These are phyloP conservation scores for Netelia virgata DNA, from an alignment of 2,888 invertebrate species.

Conservation along the genomic window DNA sequence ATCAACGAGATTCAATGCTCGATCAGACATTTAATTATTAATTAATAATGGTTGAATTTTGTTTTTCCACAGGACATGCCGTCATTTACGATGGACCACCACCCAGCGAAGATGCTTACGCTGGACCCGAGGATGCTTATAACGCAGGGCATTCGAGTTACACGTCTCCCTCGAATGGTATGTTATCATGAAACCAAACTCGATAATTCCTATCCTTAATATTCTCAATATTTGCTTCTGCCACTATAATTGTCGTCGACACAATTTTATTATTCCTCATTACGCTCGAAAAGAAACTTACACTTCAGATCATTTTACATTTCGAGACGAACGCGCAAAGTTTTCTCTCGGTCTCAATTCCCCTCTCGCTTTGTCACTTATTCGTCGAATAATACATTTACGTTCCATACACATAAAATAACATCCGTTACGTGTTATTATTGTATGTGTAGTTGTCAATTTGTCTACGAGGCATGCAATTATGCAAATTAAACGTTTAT, in stretches of 20 bases:
- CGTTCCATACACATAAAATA: background rate
- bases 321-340: background rate
- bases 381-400: background rate
- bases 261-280: too few relatives aligned
- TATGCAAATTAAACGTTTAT: background rate
- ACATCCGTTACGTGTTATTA: background rate
- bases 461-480: background rate
- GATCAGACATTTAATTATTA: background rate
- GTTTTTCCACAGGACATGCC: slow-evolving; percentile 69
- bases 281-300: too few relatives aligned
- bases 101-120: slow-evolving; percentile 75
- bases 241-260: too few relatives aligned
- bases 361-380: background rate
- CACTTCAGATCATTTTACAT: background rate
- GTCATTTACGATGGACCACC: slow-evolving; percentile 77
- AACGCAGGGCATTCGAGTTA: slow-evolving; percentile 69
- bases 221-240: too few relatives aligned
- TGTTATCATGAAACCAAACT: slow-evolving; percentile 52
- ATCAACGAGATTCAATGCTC: background rate
- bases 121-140: slow-evolving; percentile 65
- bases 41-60: slow-evolving; percentile 3
- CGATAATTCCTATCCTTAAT: background rate
- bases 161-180: slow-evolving; percentile 76
- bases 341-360: too few relatives aligned
- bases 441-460: background rate